These are phyloP conservation scores for Noctua fimbriata DNA, from an alignment of 2,888 invertebrate species.

Conservation along the genomic window DNA sequence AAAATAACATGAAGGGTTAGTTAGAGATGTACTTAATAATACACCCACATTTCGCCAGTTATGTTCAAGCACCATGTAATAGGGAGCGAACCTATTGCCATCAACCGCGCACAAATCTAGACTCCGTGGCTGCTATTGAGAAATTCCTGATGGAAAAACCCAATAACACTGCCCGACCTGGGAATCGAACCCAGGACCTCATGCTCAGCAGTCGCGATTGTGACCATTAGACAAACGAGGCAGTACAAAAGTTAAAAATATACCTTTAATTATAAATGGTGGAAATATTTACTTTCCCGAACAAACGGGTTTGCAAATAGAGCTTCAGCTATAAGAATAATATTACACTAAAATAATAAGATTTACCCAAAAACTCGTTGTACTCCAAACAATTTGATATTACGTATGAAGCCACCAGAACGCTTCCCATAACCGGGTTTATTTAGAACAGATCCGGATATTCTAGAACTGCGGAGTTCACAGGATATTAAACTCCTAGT, in stretches of 20 bases:
- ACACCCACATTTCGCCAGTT: too few species aligned
- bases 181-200: too few species aligned
- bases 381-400: constrained; percentile 10
- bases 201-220: too few species aligned
- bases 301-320: not conserved
- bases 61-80: too few species aligned
- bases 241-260: not conserved
- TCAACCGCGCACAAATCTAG: too few species aligned
- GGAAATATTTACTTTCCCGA: not conserved
- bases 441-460: constrained; percentile 51
- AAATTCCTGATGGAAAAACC: too few species aligned
- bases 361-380: not conserved
- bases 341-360: not conserved
- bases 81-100: too few species aligned
- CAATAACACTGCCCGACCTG: too few species aligned
- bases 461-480: constrained; percentile 46
- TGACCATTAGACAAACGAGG: too few species aligned
- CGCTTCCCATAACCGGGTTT: constrained; percentile 38
- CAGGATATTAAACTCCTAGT: constrained; percentile 48
- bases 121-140: too few species aligned
- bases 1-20: too few species aligned
- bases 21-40: too few species aligned
- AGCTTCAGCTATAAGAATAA: not conserved
- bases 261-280: not conserved
- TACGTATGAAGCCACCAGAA: constrained; percentile 15